These are phyloP conservation scores for Gibbula magus DNA, from an alignment of 2,888 invertebrate species.

Conservation along the genomic window DNA sequence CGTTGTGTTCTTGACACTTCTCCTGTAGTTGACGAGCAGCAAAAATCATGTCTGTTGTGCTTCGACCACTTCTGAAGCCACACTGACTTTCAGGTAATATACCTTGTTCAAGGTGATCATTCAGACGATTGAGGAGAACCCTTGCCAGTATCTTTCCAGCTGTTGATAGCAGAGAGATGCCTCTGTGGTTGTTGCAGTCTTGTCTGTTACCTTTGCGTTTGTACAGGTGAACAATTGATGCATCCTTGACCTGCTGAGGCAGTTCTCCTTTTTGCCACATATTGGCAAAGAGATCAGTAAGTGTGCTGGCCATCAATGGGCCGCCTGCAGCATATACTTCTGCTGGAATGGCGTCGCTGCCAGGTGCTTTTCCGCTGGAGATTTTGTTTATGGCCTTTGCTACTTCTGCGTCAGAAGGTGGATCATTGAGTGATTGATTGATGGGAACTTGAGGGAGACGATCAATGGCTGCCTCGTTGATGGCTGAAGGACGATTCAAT, in stretches of 20 bases:
- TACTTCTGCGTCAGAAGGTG: background rate
- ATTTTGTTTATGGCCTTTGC: background rate
- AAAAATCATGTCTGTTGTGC: background rate
- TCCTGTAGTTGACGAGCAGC: background rate
- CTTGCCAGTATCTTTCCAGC: conserved; percentile 37
- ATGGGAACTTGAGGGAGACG: conserved; percentile 14
- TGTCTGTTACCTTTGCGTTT: conserved; percentile 27
- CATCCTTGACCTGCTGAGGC: conserved; percentile 41
- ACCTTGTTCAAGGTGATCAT: background rate
- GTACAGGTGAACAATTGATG: conserved; percentile 30
- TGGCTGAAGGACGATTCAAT: conserved; percentile 35
- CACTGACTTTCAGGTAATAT: background rate
- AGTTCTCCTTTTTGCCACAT: background rate
- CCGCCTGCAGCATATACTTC: background rate
- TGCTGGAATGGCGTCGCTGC: background rate
- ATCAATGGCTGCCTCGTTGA: conserved; percentile 31
- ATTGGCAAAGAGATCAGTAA: background rate
- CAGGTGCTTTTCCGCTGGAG: background rate
- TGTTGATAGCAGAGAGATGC: conserved; percentile 33
- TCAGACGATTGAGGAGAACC: conserved; percentile 33
- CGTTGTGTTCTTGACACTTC: no score
- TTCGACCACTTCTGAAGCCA: background rate
- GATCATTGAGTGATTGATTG: no score
- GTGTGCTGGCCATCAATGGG: background rate
- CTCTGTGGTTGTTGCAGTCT: conserved; percentile 34